Base-by-base conservation (phyloP, 30 jellyfish, hydroid and myxozoan species). In the Turritopsis rubra region DNA sequence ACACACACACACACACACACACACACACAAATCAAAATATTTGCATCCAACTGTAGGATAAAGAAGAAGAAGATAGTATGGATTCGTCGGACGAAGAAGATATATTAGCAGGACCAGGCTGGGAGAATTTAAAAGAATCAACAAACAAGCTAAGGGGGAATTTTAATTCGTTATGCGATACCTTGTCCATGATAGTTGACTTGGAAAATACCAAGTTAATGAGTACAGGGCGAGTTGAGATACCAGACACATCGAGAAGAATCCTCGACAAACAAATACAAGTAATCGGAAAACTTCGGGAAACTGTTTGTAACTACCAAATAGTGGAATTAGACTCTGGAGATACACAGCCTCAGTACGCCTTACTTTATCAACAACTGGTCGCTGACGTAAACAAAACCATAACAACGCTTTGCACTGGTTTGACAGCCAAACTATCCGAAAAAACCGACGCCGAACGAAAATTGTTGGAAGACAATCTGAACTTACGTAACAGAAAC, bases 11-110 rank as follows among this genome's bases (percentile, higher is more conserved):
- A n/a, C n/a, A n/a, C n/a, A n/a, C n/a, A n/a, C n/a, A n/a, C n/a
- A n/a, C n/a, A n/a, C n/a, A n/a, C n/a, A n/a, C n/a, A n/a, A n/a
- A n/a, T n/a, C n/a, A n/a, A n/a, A n/a, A n/a, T n/a, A n/a, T n/a
- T n/a, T n/a, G n/a, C n/a, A n/a, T n/a, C n/a, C n/a, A n/a, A n/a
- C n/a, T n/a, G n/a, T n/a, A n/a, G n/a, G n/a, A n/a, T n/a, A n/a
- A n/a, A n/a, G n/a, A n/a, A n/a, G n/a, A n/a, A n/a, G n/a, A n/a
- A n/a, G n/a, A n/a, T n/a, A 68, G 19, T 19, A 68, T 68, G 77
- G 77, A 68, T 7, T 68, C 77, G 22, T 68, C 77, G 28, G 77
- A 68, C 77, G 77, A 74, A 7, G 82, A 74, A 74, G 82, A 74
- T 22, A 0, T 74, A 21, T 23, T 74, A 21, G 65, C 24, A 7